Percentiles rank a stretch among this genome's conserved stretches.
Evolutionary conservation across 2,113 vertebrate genomes (phyloP).

Genomic region (Semicossyphus pulcher): DNA sequence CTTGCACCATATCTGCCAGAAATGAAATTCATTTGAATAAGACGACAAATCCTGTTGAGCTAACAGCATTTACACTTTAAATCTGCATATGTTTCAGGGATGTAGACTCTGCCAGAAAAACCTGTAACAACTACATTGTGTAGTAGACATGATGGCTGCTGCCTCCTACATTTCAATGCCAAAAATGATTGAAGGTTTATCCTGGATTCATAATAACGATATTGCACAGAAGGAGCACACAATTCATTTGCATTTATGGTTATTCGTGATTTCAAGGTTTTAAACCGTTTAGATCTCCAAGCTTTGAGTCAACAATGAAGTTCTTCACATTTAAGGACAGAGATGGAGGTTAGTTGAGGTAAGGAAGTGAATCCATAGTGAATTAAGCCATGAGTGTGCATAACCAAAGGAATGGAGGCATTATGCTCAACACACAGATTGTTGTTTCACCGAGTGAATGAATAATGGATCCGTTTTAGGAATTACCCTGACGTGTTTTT

Average conservation of each 20-base stretch:
- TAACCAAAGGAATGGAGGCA: neutral
- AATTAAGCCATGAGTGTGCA: neutral
- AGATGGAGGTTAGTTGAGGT: neutral
- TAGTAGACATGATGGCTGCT: neutral
- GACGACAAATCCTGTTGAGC: neutral
- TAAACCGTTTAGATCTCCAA: too few species aligned
- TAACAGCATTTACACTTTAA: neutral
- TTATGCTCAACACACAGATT: neutral
- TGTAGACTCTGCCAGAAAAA: neutral
- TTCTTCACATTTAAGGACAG: too few species aligned
- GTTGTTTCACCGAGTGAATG: neutral
- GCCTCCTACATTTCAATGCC: neutral
- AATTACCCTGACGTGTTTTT: slow-evolving; percentile 14
- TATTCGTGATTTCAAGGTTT: too few species aligned
- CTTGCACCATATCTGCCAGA: neutral
- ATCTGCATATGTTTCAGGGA: neutral
- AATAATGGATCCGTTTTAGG: slow-evolving; percentile 9
- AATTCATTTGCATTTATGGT: too few species aligned
- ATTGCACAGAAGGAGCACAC: too few species aligned
- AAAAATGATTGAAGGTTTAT: too few species aligned
- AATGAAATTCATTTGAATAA: neutral
- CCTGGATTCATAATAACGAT: too few species aligned
- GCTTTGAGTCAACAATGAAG: too few species aligned
- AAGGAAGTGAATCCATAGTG: neutral
- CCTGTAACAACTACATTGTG: neutral